phyloP scores from a whole-genome alignment of 1,140 invertebrate species.

The Rhyacophila brunnea region DNA sequence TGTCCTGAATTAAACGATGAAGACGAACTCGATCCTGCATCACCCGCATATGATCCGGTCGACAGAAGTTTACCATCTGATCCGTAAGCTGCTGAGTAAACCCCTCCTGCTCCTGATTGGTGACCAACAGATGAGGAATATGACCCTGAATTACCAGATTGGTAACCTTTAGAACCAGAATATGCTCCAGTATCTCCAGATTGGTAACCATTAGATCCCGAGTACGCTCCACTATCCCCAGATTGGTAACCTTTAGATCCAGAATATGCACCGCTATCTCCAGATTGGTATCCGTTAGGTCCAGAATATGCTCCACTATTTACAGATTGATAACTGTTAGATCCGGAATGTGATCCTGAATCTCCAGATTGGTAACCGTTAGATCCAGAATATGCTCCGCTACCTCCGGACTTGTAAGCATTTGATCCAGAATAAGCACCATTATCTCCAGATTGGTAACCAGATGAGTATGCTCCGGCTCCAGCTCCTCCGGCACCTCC shows the following conservation, averaged over 20 bases:
- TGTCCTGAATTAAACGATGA: background rate
- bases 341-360: background rate
- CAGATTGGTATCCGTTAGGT: background rate
- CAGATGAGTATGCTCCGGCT: background rate
- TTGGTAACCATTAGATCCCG: too few relatives aligned
- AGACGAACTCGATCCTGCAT: background rate
- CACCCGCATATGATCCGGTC: background rate
- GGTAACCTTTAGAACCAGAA: background rate
- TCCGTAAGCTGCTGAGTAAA: background rate
- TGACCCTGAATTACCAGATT: background rate
- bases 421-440: slow-evolving; percentile 3
- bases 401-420: background rate
- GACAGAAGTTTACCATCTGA: background rate
- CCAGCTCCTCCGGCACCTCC: background rate
- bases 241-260: too few relatives aligned
- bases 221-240: too few relatives aligned
- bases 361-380: too few relatives aligned
- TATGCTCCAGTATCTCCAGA: background rate
- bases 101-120: too few relatives aligned
- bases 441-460: background rate
- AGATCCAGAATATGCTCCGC: background rate
- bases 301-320: too few relatives aligned
- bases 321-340: too few relatives aligned
- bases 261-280: background rate
- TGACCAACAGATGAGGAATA: background rate